Evolutionary conservation across 2,888 invertebrate species (phyloP), one percentile per base, ranked within the genome.

Genomic region (Adela reaumurella): DNA sequence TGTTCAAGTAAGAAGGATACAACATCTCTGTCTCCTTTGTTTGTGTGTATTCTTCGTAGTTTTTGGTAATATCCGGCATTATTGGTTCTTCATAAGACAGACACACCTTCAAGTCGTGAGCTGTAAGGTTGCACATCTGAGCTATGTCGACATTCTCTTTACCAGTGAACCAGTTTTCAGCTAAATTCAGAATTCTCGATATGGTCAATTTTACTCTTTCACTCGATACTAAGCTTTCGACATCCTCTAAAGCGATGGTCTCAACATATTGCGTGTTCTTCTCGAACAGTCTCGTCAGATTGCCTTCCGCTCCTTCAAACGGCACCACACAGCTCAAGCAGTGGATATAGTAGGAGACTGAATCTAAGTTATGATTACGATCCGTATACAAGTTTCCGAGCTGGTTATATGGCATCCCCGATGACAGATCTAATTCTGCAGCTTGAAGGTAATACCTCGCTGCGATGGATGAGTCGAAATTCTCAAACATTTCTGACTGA

Each of bases 371-470:
- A 64, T 88, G 88, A 68, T 92, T 92, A 61, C 83, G 86, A 47
- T 85, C 88, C 57, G 89, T 87, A 52, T 88, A 88, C 47, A 97
- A 70, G 17, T 94, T 96, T 1, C 95, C 97, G 57, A 97, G 80
- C 71, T 97, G 97, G 74, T 97, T 97, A 64, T 93, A 91, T 2
- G 97, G 94, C 90, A 94, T 93, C 45, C 96, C 96, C 64, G 86
- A 84, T 20, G 86, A 83, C 46, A 89, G 86, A 65, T 90, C 89
- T 51, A 89, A 81, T 53, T 86, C 84, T 53, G 90, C 84, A 41
- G 94, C 93, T 76, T 91, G 89, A 54, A 87, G 84, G 68, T 97
- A 97, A 66, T 92, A 96, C 50, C 92, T 84, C 50, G 88, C 86
- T 24, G 94, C 86, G 58, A 88, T 78, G 51, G 84, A 81, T 28